Base-by-base conservation (phyloP, 2,797 vertebrate species). In the Pipistrellus pygmaeus region DNA sequence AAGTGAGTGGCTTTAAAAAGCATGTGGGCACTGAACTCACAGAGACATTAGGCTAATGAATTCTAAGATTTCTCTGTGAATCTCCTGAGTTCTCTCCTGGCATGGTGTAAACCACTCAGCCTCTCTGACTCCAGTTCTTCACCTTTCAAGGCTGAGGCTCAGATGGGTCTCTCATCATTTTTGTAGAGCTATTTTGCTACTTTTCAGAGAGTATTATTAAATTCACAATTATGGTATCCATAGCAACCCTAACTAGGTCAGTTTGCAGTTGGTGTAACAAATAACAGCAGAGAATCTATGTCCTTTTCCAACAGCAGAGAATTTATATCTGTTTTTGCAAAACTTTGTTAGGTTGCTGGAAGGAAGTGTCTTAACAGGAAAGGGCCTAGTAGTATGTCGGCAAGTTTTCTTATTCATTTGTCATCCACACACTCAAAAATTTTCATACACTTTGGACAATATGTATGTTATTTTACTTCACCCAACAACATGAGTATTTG, bases 191-290 rank as follows among this genome's bases (percentile, higher is more conserved):
- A n/a, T 30, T 64, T 69, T 81, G 62, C 94, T 89, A 32, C 73
- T 94, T 60, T 97, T 94, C 80, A 66, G 82, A 75, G 87, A 90
- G 44, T 81, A 88, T 75, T 68, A 97, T 96, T 96, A 94, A 93
- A 95, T 96, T 95, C 89, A 91, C 95, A 95, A 96, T 95, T 96
- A 97, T 32, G 7, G 91, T 97, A 93, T 95, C 97, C 95, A 97
- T 97, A 80, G 95, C 93, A 96, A 97, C 94, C 69, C 66, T 94
- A 96, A 95, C 96, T 96, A 97, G 97, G 97, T 97, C 97, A 97
- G 90, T 93, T 84, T 95, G 91, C 90, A 66, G 95, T 95, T 72
- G 62, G 66, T 73, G 93, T 92, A 95, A 88, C 94, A 96, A 87
- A 95, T 90, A 96, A 94, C 77, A 85, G 92, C 64, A 20, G 82